Base-by-base conservation (phyloP, 2,113 vertebrate species). In the Rhinolophus ferrumequinum region DNA sequence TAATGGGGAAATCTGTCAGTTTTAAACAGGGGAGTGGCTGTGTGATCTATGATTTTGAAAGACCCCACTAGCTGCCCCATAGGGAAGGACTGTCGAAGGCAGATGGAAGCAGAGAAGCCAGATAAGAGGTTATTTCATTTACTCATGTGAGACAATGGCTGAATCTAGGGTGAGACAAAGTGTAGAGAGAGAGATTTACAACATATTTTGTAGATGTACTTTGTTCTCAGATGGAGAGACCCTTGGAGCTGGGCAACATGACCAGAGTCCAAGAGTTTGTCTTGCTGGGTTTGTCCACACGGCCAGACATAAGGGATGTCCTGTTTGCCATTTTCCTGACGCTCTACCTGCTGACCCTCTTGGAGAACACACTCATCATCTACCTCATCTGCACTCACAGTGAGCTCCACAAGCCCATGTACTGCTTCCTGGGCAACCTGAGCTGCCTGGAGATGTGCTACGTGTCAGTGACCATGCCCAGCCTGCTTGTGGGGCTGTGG, bases 371-470 rank as follows among this genome's bases (percentile, higher is more conserved):
- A 0, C 84, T 95, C 69, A 90, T 97, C 54, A 3, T 97, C 69
- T 58, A 70, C 69, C 97, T 97, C 62, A 2, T 95, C 70, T 50
- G 14, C 58, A 79, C 50, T 4, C 93, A 84, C 84, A 18, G 38
- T 0, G 93, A 96, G 21, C 95, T 97, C 21, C 93, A 28, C 75
- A 97, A 86, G 35, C 97, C 96, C 56, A 97, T 97, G 97, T 97
- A 97, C 77, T 97, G 98, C 94, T 97, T 98, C 79, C 79, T 97
- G 88, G 97, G 89, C 73, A 94, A 97, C 75, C 94, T 98, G 54
- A 96, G 96, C 66, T 93, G 96, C 75, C 84, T 98, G 77, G 97
- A 97, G 93, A 73, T 96, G 67, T 84, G 96, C 75, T 97, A 97
- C 0, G 54, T 97, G 80, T 97, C 95, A 0, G 96, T 98, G 77